These are phyloP conservation scores for Nesogale talazaci DNA, from an alignment of 2,113 vertebrate genomes.

Conservation along the genomic window DNA sequence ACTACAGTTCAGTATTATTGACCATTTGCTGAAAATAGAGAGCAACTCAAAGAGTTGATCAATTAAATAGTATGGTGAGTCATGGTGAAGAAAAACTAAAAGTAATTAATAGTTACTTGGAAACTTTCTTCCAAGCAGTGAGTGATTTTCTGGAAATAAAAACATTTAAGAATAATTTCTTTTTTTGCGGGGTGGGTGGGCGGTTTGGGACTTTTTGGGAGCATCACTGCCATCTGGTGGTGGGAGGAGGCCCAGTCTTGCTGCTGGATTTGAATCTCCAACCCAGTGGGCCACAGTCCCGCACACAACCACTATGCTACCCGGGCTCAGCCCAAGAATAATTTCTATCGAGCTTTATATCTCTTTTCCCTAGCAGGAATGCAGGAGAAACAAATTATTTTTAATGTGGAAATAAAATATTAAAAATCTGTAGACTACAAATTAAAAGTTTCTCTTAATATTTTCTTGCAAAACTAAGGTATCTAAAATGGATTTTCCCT, in stretches of 20 bases:
- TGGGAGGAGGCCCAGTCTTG: too few species aligned
- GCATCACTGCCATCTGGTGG: too few species aligned
- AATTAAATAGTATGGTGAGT: background rate
- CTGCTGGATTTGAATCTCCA: too few species aligned
- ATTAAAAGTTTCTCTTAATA: background rate
- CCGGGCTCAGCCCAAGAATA: too few species aligned
- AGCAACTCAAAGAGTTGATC: background rate
- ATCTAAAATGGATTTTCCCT: background rate
- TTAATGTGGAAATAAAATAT: slow-evolving; percentile 1
- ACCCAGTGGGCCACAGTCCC: too few species aligned
- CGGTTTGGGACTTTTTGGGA: too few species aligned
- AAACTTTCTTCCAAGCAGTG: background rate
- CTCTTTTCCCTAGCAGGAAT: background rate
- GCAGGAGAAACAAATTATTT: background rate
- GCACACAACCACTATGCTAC: too few species aligned
- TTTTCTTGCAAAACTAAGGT: background rate
- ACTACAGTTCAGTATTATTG: background rate
- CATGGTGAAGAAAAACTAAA: background rate
- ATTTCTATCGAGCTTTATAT: background rate
- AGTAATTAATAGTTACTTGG: background rate
- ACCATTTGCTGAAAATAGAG: background rate
- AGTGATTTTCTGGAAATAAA: slow-evolving; percentile 12
- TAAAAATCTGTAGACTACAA: background rate
- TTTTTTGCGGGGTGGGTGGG: too few species aligned
- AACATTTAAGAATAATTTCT: too few species aligned